Conservation (phyloP, 2,113 vertebrate genomes). For the Gulo gulo region DNA sequence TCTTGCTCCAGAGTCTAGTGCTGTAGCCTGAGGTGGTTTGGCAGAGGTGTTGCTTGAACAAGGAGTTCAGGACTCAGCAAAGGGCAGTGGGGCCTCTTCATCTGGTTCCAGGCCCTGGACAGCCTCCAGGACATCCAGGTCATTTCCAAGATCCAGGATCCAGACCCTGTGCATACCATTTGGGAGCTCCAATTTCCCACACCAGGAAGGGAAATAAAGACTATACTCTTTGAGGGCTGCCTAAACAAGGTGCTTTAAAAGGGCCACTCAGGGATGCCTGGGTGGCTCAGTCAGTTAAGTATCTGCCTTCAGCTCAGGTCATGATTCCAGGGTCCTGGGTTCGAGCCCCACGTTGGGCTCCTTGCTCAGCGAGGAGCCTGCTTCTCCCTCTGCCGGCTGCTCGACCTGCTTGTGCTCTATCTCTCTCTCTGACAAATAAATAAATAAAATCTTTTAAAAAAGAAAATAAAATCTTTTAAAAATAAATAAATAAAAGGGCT, state of each 20-base stretch:
- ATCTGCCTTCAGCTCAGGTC: neutral
- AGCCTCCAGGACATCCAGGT: constrained; percentile 31
- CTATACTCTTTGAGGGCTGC: neutral
- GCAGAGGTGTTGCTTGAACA: constrained; percentile 45
- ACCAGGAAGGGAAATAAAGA: constrained; percentile 31
- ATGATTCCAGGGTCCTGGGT: neutral
- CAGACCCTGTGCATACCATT: neutral
- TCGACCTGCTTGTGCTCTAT: neutral
- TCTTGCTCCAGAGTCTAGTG: constrained; percentile 20
- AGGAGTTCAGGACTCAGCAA: constrained; percentile 35
- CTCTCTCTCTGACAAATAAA: neutral
- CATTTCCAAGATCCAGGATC: constrained; percentile 58
- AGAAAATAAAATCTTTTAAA: neutral
- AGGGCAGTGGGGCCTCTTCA: constrained; percentile 55
- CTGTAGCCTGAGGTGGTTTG: constrained; percentile 18
- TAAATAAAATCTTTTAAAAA: neutral
- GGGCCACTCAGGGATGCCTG: neutral
- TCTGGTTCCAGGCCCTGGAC: constrained; percentile 54
- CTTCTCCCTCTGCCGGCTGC: neutral
- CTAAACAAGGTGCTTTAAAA: constrained; percentile 45
- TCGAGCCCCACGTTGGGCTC: neutral
- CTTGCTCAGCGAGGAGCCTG: neutral
- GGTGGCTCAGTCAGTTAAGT: neutral
- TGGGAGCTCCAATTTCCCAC: constrained; percentile 29
- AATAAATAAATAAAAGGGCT: neutral